Conservation (phyloP, 1,140 invertebrate species). For the Achatina immaculata region DNA sequence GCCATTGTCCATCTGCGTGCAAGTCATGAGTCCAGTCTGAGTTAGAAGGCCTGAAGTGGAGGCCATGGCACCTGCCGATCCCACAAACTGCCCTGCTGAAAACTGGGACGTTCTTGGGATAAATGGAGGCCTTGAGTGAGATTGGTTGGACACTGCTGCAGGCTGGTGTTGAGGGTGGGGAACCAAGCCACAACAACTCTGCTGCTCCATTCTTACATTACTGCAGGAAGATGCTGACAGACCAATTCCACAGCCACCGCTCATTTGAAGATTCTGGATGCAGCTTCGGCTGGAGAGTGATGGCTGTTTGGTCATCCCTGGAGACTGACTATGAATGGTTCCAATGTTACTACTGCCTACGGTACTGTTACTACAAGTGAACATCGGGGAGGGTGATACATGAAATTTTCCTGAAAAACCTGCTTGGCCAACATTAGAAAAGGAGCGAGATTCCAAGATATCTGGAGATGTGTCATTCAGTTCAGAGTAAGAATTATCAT, state of each 20-base stretch:
- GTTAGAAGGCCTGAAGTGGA: neutral
- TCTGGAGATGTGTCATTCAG: constrained; percentile 70
- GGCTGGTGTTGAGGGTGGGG: neutral
- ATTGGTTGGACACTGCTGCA: neutral
- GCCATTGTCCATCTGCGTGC: neutral
- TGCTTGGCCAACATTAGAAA: constrained; percentile 50
- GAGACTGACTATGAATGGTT: neutral
- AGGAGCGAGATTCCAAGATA: constrained; percentile 40
- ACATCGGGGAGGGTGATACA: constrained; percentile 11
- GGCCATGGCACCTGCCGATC: neutral
- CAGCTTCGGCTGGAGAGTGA: neutral
- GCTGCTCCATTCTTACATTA: neutral
- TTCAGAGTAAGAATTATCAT: constrained; percentile 78
- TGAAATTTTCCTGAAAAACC: constrained; percentile 28
- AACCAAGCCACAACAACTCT: neutral
- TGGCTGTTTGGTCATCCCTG: neutral
- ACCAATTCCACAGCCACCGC: neutral
- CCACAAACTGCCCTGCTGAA: neutral
- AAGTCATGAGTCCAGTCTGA: neutral
- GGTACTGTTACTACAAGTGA: neutral
- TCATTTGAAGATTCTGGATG: neutral
- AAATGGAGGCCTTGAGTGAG: neutral
- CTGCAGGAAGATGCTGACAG: neutral
- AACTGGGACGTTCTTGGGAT: neutral
- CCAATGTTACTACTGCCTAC: neutral